Base-by-base conservation (phyloP, 2,113 vertebrate species). In the Ammospiza caudacuta region DNA sequence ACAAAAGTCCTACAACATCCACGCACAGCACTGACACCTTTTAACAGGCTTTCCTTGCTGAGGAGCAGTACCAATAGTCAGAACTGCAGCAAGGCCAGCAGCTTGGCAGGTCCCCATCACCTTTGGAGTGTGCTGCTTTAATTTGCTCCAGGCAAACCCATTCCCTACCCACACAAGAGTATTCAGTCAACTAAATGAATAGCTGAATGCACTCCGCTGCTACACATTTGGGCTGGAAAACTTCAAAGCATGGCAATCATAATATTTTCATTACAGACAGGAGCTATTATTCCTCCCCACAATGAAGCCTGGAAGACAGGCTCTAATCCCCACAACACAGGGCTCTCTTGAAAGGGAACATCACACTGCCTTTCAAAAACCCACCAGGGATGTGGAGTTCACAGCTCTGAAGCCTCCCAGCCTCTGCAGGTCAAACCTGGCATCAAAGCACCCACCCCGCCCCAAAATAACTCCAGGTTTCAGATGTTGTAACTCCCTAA, bases 261-360 rank as follows among this genome's bases (percentile, higher is more conserved):
- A 78, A n/a, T 67, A 68, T 91, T 80, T 92, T 84, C 74, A 66
- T 74, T 69, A 74, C 43, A 93, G 55, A 29, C 43, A 58, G 1
- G 19, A 91, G 82, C 66, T 72, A 55, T 77, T 92, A 66, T 72
- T 69, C 43, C 83, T 91, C 37, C 46, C n/a, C 46, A 79, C 82
- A 87, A 67, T 6, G 47, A 79, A 93, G 44, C 44, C 74, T 43
- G 23, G 15, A 54, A 55, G 63, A 57, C 28, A 39, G 31, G 11
- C 68, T 80, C 76, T 55, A 2, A 77, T 55, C 46, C 80, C 58
- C 62, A 35, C 70, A 66, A 52, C 0, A 5, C 46, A 91, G 24
- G 16, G 43, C 31, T 61, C 49, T 75, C 67, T 31, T 37, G 51
- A 68, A 79, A 73, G 43, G 11, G 44, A 47, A 63, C 85, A 73